phyloP scores from a whole-genome alignment of 2,797 vertebrate genomes.

The Falco rusticolus region DNA sequence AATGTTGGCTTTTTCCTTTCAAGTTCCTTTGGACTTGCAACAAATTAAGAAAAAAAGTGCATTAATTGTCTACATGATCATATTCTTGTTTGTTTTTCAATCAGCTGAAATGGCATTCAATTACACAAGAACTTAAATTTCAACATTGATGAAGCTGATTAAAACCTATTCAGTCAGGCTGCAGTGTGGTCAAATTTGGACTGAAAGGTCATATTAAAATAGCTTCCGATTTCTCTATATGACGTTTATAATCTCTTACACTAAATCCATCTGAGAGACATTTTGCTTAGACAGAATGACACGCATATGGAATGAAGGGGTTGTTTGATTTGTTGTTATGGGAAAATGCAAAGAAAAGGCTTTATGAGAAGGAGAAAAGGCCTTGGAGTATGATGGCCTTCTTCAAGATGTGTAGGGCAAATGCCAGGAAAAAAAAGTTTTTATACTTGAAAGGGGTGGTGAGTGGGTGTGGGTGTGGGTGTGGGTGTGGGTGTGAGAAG shows the following conservation, averaged over 20 bases:
- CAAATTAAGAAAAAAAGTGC: not conserved
- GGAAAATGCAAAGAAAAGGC: not conserved
- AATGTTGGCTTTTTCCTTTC: not conserved
- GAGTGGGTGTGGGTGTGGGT: too few relatives aligned
- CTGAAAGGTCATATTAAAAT: slow-evolving; percentile 24
- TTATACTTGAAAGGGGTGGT: not conserved
- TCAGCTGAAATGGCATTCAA: not conserved
- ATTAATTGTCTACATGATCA: not conserved
- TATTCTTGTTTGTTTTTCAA: not conserved
- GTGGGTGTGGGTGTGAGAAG: not conserved
- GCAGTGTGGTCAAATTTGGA: not conserved
- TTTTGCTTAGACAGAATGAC: not conserved
- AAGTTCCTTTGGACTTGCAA: not conserved
- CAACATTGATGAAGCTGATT: not conserved
- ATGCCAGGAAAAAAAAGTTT: not conserved
- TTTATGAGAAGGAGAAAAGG: not conserved
- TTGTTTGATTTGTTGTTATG: not conserved
- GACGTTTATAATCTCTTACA: not conserved
- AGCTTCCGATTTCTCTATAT: not conserved
- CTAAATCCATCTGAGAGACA: not conserved
- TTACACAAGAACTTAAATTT: not conserved
- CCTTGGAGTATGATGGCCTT: not conserved
- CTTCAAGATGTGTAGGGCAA: not conserved
- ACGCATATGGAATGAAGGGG: not conserved
- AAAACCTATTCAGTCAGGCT: not conserved